Evolutionary conservation across 1,140 invertebrate species (phyloP).

Genomic region (Zophobas atratus): DNA sequence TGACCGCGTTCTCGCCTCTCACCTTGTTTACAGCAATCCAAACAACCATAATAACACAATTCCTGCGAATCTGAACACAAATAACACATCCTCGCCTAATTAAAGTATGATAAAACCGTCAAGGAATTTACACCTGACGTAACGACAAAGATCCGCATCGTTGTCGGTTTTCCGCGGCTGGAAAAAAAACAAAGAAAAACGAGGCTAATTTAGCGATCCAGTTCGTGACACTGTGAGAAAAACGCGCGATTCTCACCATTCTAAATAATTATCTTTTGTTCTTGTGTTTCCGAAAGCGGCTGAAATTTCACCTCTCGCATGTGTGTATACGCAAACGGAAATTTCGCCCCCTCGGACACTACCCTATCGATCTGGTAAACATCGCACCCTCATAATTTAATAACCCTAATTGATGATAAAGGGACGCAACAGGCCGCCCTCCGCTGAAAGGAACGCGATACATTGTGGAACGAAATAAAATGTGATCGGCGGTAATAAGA

Average conservation of each 20-base stretch:
- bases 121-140: conserved; percentile 1
- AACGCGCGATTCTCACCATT: not conserved
- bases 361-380: not conserved
- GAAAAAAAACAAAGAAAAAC: not conserved
- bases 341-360: not conserved
- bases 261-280: no score
- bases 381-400: not conserved
- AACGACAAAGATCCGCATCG: not conserved
- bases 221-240: not conserved
- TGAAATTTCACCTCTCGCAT: no score
- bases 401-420: not conserved
- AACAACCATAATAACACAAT: no score
- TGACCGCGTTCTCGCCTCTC: no score
- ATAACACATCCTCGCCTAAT: not conserved
- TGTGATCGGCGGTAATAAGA: not conserved
- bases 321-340: not conserved
- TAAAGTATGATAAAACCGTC: not conserved
- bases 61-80: no score
- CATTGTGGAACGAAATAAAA: not conserved
- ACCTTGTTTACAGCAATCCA: no score
- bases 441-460: not conserved
- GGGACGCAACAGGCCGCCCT: not conserved
- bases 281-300: no score
- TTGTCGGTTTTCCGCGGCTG: no score
- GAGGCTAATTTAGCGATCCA: not conserved